Evolutionary conservation across 2,797 vertebrate genomes (phyloP), one percentile per base, ranked within the genome.

Genomic region (Odontamblyopus rebecca): DNA sequence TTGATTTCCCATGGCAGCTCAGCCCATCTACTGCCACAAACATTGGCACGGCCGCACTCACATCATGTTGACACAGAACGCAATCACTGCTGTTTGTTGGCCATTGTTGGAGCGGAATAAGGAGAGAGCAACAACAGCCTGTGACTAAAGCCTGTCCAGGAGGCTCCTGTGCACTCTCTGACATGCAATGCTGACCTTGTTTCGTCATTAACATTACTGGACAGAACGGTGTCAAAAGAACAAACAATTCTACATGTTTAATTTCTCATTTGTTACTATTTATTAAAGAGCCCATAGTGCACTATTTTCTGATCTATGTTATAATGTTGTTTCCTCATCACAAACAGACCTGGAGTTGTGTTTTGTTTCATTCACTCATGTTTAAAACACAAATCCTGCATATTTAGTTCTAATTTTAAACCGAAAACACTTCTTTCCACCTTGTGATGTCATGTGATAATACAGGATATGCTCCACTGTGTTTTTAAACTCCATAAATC

Each of bases 21-120:
- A 71, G 81, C 79, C 90, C 86, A 89, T 91, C 92, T 89, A 88
- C 82, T 82, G 85, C 80, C 82, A 90, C 90, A 91, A 91, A 91
- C 88, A 90, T 80, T 81, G 88, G 84, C 78, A 78, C 77, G 85
- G 82, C 83, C 87, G 87, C 86, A 90, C 89, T 88, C 88, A 83
- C 89, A 89, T 92, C 87, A 82, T 93, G 93, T 93, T 93, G 92
- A 93, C 92, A 93, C 86, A 90, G 88, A 88, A 83, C 86, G 87
- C 89, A 93, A 93, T 91, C 89, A 82, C 85, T 86, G 86, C 86
- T 86, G 88, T 85, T 88, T 86, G 81, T 87, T 88, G 86, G 83
- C 88, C 88, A 88, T 86, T 88, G 79, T 86, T 91, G 75, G 82
- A 80, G 82, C 76, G 73, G 80, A 71, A 87, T 79, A 84, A 69